Percentiles rank a stretch among this genome's conserved stretches.
Conservation (phyloP, 2,113 vertebrate genomes). For the Myrmecophaga tridactyla region DNA sequence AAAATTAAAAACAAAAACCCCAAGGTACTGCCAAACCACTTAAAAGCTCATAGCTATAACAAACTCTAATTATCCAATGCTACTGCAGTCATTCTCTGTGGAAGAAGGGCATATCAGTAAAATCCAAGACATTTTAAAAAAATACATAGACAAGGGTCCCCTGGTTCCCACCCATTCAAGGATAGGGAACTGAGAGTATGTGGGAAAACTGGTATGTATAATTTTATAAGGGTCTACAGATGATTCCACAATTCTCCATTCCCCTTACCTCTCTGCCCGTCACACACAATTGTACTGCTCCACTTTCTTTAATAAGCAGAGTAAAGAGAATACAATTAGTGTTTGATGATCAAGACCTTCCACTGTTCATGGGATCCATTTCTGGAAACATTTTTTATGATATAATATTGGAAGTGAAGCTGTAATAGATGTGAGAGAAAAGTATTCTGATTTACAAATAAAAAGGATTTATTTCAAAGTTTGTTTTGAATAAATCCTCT, state of each 20-base stretch:
- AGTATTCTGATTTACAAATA: conserved; percentile 8
- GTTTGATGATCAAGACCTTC: neutral
- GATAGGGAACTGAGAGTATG: neutral
- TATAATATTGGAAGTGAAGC: neutral
- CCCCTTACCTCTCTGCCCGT: neutral
- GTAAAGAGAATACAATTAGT: neutral
- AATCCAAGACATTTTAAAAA: neutral
- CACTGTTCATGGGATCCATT: neutral
- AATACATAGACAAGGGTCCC: neutral
- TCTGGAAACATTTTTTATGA: conserved; percentile 25
- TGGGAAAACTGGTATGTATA: neutral
- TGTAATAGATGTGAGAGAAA: neutral
- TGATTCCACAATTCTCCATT: neutral
- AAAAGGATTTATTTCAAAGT: neutral
- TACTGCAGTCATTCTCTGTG: neutral
- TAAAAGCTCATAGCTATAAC: conserved; percentile 23
- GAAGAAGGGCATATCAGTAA: neutral
- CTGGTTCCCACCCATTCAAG: neutral
- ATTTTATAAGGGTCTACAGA: neutral
- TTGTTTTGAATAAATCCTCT: neutral
- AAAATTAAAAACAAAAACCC: neutral
- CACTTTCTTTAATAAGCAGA: neutral
- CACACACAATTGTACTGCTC: neutral
- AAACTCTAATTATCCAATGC: neutral
- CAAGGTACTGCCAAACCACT: neutral